Evolutionary conservation across 1,140 invertebrate species (phyloP), one percentile per base, ranked within the genome.

Genomic region (Aporrectodea caliginosa): DNA sequence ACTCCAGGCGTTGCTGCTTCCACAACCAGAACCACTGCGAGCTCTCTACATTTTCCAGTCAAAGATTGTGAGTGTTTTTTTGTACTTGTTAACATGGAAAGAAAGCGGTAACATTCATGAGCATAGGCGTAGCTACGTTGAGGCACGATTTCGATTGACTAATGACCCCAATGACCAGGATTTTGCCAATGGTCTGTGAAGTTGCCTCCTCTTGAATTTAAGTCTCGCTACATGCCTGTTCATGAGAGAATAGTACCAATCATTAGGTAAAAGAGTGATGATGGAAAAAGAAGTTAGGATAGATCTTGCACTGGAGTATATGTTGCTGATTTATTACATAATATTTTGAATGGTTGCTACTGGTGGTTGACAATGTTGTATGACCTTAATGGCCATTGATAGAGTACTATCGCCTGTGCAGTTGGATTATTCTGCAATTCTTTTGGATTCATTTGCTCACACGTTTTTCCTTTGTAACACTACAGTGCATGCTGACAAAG

Each of bases 11-110:
- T 90, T 94, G 22, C 85, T 96, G 29, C 92, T 92, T 80, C 90
- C 92, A 1, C 90, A 90, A 35, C 92, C 92, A 0, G 91, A 92
- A 68, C 91, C 92, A 16, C 88, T 96, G 32, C 91, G 92, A 78
- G 91, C 92, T 0, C 87, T 96, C 0, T 97, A 95, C 89, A 91
- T 96, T 0, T 96, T 94, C 88, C 93, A 95, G 86, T 93, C 94
- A 0, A 94, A 94, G 87, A 93, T 96, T 92, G 90, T 90, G 84
- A 84, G 83, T 68, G 27, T n/a, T n/a, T n/a, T n/a, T n/a, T n/a
- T n/a, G n/a, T n/a, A n/a, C n/a, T n/a, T n/a, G n/a, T n/a, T n/a
- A n/a, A n/a, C n/a, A n/a, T n/a, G n/a, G n/a, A n/a, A n/a, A n/a
- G n/a, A n/a, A n/a, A n/a, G n/a, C n/a, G n/a, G n/a, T n/a, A n/a